These are phyloP conservation scores for Corbicula japonica DNA, from an alignment of 2,888 invertebrate species.

Conservation along the genomic window DNA sequence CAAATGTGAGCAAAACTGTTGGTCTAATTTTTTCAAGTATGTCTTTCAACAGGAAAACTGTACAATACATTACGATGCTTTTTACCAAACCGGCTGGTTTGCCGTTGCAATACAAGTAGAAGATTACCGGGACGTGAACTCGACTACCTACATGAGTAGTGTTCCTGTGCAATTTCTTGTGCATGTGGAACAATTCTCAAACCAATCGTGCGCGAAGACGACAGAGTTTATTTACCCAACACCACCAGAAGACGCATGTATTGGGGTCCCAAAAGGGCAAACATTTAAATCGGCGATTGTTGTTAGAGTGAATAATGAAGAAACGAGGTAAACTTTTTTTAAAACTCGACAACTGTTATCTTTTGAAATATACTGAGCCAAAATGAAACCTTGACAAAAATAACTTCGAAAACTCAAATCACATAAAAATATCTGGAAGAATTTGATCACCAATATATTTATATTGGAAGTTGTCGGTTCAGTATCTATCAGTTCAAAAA, in stretches of 20 bases:
- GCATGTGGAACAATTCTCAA: conserved; percentile 5
- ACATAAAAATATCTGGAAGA: too few species aligned
- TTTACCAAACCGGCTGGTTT: conserved; percentile 32
- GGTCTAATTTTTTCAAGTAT: too few species aligned
- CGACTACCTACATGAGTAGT: conserved; percentile 28
- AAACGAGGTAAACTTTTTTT: conserved; percentile 27
- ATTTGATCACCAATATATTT: too few species aligned
- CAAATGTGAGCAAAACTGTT: too few species aligned
- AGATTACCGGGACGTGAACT: conserved; percentile 22
- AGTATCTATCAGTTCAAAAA: too few species aligned
- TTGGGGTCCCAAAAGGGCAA: conserved; percentile 21
- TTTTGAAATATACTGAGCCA: too few species aligned
- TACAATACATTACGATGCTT: conserved; percentile 35
- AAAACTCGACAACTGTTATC: too few species aligned
- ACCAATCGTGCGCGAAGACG: conserved; percentile 7
- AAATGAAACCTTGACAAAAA: too few species aligned
- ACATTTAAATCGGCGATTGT: conserved; percentile 7
- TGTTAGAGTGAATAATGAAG: conserved; percentile 1
- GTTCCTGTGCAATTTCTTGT: conserved; percentile 49
- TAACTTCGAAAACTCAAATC: too few species aligned
- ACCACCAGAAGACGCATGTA: conserved; percentile 25
- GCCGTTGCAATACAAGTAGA: conserved; percentile 53
- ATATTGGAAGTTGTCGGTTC: too few species aligned
- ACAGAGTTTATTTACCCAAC: conserved; percentile 39
- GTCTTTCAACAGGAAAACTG: conserved; percentile 33